Evolutionary conservation across 2,888 invertebrate genomes (phyloP).

Genomic region (Camponotus fellah): DNA sequence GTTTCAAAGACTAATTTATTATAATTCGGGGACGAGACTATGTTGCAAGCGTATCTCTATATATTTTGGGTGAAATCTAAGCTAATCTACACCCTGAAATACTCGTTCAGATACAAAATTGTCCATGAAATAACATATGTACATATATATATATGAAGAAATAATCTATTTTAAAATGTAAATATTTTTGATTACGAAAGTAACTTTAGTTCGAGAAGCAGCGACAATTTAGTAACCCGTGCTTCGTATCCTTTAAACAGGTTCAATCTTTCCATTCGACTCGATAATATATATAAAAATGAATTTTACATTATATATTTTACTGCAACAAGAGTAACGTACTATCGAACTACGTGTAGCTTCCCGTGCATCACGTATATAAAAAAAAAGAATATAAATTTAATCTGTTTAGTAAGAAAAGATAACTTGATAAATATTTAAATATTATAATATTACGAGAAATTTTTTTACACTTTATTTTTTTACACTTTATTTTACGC

Average conservation of each 20-base stretch:
- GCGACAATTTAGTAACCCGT: constrained; percentile 32
- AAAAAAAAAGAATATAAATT: constrained; percentile 10
- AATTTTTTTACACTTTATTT: neutral
- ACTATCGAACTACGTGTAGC: neutral
- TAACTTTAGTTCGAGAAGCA: neutral
- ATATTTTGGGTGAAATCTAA: constrained; percentile 25
- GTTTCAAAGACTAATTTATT: constrained; percentile 48
- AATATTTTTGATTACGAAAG: constrained; percentile 12
- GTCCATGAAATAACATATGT: neutral
- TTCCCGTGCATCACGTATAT: neutral
- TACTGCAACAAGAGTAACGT: neutral
- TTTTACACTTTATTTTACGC: neutral
- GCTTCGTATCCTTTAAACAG: constrained; percentile 5
- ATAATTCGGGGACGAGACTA: constrained; percentile 37
- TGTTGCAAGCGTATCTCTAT: constrained; percentile 9
- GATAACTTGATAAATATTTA: constrained; percentile 9
- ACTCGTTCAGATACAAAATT: constrained; percentile 5
- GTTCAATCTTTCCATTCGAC: neutral
- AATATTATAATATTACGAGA: neutral
- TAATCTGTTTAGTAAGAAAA: neutral
- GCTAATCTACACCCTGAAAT: neutral
- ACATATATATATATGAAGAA: neutral
- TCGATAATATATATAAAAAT: neutral
- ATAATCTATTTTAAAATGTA: constrained; percentile 4
- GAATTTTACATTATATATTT: constrained; percentile 13